Percentiles rank a stretch among this genome's conserved stretches.
These are phyloP conservation scores for Biston stratarius DNA, from an alignment of 2,888 invertebrate genomes.

Conservation along the genomic window DNA sequence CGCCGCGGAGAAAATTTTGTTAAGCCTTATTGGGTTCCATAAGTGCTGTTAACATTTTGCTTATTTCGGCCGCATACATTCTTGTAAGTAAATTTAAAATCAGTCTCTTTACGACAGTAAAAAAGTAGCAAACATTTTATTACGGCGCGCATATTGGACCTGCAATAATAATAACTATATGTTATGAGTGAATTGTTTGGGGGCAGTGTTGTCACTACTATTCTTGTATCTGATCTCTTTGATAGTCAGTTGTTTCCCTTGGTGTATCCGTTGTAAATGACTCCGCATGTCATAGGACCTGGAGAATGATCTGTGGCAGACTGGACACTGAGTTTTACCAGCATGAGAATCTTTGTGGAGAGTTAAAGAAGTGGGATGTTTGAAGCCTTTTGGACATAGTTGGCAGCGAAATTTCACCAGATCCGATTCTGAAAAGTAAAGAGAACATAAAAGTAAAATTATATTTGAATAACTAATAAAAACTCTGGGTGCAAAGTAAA, in stretches of 20 bases:
- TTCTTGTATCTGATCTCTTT: constrained; percentile 82
- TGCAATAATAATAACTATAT: constrained; percentile 60
- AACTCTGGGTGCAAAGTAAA: no score
- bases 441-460: no score
- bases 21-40: no score
- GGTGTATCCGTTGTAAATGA: constrained; percentile 87
- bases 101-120: no score
- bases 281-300: constrained; percentile 88
- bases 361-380: constrained; percentile 87
- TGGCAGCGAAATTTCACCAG: constrained; percentile 87
- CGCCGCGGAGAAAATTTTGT: no score
- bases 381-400: constrained; percentile 88
- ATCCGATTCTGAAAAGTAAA: constrained; percentile 80
- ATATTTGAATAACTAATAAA: no score
- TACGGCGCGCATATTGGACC: no score
- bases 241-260: constrained; percentile 82
- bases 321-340: constrained; percentile 88
- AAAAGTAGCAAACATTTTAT: no score
- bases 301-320: constrained; percentile 87
- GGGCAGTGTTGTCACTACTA: constrained; percentile 69
- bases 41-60: no score
- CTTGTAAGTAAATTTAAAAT: no score
- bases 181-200: constrained; percentile 78
- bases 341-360: constrained; percentile 88
- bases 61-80: no score